Conservation (phyloP, 2,113 vertebrate species). For the Dromas ardeola region DNA sequence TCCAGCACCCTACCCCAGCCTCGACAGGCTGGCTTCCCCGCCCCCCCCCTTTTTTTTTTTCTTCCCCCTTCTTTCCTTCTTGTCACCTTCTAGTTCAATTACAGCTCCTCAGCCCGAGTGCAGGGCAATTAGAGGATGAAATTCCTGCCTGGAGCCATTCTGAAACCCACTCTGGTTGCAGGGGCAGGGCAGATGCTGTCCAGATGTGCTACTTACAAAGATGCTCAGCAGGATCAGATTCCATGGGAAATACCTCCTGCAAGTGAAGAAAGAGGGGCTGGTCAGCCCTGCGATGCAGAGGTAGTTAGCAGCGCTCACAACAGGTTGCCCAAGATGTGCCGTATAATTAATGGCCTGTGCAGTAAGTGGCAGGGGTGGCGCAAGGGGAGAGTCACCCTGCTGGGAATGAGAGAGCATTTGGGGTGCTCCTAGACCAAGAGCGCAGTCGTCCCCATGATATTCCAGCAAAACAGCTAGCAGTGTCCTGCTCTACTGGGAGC, state of each 20-base stretch:
- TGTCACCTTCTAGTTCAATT: not conserved
- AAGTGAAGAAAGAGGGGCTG: constrained; percentile 10
- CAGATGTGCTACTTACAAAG: constrained; percentile 84
- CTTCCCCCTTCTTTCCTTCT: not conserved
- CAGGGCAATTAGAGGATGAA: not conserved
- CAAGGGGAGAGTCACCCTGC: not conserved
- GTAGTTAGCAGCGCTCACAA: not conserved
- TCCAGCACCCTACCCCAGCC: not conserved
- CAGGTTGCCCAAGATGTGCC: not conserved
- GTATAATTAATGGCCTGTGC: not conserved
- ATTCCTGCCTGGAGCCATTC: not conserved
- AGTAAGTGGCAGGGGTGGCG: not conserved
- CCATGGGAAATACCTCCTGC: constrained; percentile 93
- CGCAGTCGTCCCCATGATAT: rapidly evolving
- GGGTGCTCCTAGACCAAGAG: not conserved
- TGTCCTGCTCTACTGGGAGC: not conserved
- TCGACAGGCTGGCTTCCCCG: too few relatives aligned
- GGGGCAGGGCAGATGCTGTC: not conserved
- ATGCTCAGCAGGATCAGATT: constrained; percentile 90
- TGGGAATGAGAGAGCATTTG: not conserved
- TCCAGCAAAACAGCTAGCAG: not conserved
- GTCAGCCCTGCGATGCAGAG: not conserved
- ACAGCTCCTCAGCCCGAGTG: not conserved
- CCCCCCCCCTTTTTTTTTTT: too few relatives aligned
- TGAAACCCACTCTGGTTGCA: not conserved